Conservation (phyloP, 2,797 vertebrate species). For the Chelonia mydas region DNA sequence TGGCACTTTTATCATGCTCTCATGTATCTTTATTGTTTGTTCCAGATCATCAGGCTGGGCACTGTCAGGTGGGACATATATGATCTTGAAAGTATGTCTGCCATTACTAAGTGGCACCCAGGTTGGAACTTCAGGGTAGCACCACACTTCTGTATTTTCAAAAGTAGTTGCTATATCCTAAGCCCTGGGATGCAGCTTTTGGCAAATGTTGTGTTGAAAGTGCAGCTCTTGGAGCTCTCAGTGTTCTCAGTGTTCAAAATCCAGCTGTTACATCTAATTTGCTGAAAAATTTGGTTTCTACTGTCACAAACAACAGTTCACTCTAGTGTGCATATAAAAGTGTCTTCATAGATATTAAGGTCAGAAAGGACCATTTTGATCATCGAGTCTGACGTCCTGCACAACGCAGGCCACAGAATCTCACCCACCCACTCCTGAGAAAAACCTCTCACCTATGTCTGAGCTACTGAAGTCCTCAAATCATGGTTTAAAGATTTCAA, state of each 20-base stretch:
- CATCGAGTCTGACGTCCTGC: no score
- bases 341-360: background rate
- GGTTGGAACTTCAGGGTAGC: background rate
- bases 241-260: background rate
- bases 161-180: background rate
- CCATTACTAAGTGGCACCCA: background rate
- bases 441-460: no score
- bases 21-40: background rate
- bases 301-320: background rate
- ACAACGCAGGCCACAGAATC: no score
- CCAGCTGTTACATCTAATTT: background rate
- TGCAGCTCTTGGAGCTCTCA: background rate
- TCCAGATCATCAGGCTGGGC: background rate
- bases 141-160: background rate
- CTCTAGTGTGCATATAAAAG: background rate
- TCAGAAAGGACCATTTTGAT: no score
- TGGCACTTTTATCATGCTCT: background rate
- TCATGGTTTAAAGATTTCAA: no score
- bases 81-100: background rate
- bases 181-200: background rate
- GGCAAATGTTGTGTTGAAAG: background rate
- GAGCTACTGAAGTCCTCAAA: no score
- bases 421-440: no score
- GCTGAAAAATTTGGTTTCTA: background rate
- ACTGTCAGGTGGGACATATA: background rate